These are phyloP conservation scores for Chelidonichthys spinosus DNA, from an alignment of 2,797 vertebrate species.

Conservation along the genomic window DNA sequence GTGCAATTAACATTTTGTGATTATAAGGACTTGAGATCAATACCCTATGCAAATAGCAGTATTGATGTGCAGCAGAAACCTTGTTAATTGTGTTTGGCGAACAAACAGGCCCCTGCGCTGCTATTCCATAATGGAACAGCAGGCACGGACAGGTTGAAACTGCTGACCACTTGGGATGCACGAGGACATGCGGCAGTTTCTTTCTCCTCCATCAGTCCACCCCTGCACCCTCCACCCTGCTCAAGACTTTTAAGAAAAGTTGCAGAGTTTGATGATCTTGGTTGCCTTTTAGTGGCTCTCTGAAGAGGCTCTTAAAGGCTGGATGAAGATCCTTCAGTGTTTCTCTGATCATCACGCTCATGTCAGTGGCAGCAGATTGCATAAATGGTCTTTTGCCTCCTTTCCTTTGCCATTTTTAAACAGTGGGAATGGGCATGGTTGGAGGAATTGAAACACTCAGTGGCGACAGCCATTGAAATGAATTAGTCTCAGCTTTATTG, in stretches of 20 bases:
- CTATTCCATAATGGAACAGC: slow-evolving; percentile 89
- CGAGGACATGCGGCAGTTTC: slow-evolving; percentile 63
- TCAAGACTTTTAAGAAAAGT: slow-evolving; percentile 76
- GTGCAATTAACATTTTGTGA: slow-evolving; percentile 98
- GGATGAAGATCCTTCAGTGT: slow-evolving; percentile 71
- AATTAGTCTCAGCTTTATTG: slow-evolving; percentile 88
- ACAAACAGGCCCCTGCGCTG: slow-evolving; percentile 80
- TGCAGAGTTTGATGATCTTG: slow-evolving; percentile 78
- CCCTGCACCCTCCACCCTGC: slow-evolving; percentile 57
- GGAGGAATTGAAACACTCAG: slow-evolving; percentile 75
- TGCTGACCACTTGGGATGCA: slow-evolving; percentile 84
- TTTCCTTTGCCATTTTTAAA: slow-evolving; percentile 73
- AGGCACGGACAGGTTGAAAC: slow-evolving; percentile 83
- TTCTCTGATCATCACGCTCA: slow-evolving; percentile 74
- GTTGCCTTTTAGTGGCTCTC: slow-evolving; percentile 72
- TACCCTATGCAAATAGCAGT: slow-evolving; percentile 93
- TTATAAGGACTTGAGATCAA: slow-evolving; percentile 97
- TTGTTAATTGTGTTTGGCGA: slow-evolving; percentile 88
- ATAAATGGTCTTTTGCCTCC: slow-evolving; percentile 71
- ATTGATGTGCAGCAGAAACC: slow-evolving; percentile 90
- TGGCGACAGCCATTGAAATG: slow-evolving; percentile 81
- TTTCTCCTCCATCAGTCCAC: slow-evolving; percentile 50
- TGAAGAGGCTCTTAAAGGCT: slow-evolving; percentile 72
- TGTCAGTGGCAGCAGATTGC: slow-evolving; percentile 76
- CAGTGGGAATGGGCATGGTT: slow-evolving; percentile 58